Percentiles rank a stretch among this genome's conserved stretches.
Conservation (phyloP, 2,888 invertebrate species). For the Sthenelais limicola region DNA sequence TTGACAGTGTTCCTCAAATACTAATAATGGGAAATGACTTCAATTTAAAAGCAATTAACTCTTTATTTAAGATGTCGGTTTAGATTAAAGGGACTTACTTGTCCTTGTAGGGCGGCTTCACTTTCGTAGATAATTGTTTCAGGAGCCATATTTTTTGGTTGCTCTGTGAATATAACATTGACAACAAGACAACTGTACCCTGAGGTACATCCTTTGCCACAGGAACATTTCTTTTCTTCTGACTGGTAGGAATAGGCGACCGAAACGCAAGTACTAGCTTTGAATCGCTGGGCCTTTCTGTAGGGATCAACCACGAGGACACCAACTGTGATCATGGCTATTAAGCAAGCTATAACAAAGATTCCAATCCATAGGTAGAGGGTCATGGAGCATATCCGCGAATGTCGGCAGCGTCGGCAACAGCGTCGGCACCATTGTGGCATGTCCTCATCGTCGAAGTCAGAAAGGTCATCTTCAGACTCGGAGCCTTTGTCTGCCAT, state of each 20-base stretch:
- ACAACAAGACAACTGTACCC: conserved; percentile 45
- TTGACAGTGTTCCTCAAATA: too few species aligned
- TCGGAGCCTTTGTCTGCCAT: conserved; percentile 27
- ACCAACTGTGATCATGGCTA: conserved; percentile 46
- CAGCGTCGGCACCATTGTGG: conserved; percentile 24
- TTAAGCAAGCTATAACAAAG: conserved; percentile 44
- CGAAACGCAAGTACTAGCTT: conserved; percentile 41
- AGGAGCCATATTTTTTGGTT: neutral
- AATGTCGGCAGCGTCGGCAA: conserved; percentile 20
- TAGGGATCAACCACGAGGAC: conserved; percentile 49
- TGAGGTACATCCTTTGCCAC: conserved; percentile 48
- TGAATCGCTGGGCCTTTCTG: conserved; percentile 37
- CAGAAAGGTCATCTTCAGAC: conserved; percentile 21
- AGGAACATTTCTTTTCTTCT: conserved; percentile 47
- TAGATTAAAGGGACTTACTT: conserved; percentile 40
- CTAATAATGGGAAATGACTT: too few species aligned
- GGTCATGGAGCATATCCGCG: conserved; percentile 44
- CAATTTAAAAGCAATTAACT: too few species aligned
- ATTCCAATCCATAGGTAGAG: conserved; percentile 46
- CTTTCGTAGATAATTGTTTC: conserved; percentile 45
- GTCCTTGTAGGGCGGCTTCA: conserved; percentile 43
- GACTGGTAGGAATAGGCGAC: conserved; percentile 10
- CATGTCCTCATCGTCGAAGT: conserved; percentile 33
- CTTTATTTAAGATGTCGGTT: too few species aligned
- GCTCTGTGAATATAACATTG: conserved; percentile 42